phyloP scores from a whole-genome alignment of 2,797 vertebrate genomes.

The Sciurus vulgaris region DNA sequence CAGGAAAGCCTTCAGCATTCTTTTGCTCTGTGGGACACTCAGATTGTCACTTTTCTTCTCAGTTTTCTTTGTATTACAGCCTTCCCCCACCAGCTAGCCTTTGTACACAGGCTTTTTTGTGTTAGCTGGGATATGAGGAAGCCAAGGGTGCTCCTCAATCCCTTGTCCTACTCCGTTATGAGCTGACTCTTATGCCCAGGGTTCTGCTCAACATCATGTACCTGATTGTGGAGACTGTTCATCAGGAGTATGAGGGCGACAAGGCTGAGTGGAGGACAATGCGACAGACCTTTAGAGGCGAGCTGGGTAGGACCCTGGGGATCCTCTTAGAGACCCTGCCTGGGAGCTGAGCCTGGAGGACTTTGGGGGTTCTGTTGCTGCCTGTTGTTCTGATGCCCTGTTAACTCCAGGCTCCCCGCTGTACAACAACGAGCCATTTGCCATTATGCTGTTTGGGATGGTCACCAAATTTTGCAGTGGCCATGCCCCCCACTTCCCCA shows the following conservation, averaged over 20 bases:
- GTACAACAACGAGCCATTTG: slow-evolving; percentile 97
- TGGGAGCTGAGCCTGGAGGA: background rate
- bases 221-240: slow-evolving; percentile 96
- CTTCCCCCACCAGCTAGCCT: background rate
- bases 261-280: slow-evolving; percentile 94
- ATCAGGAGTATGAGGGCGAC: slow-evolving; percentile 95
- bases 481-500: slow-evolving; percentile 98
- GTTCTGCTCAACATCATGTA: slow-evolving; percentile 99
- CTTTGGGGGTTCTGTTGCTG: slow-evolving; percentile 16
- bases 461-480: slow-evolving; percentile 99
- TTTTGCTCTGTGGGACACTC: background rate
- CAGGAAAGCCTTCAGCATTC: too few relatives aligned
- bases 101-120: background rate
- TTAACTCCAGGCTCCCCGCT: slow-evolving; percentile 92
- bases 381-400: background rate
- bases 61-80: background rate
- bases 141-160: background rate
- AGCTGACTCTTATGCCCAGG: slow-evolving; percentile 84
- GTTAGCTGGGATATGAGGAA: background rate
- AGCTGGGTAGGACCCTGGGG: slow-evolving; percentile 91
- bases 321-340: background rate
- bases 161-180: background rate
- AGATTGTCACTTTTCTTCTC: background rate
- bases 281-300: slow-evolving; percentile 95
- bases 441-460: slow-evolving; percentile 99